These are phyloP conservation scores for Synanthedon tipuliformis DNA, from an alignment of 2,888 invertebrate species.

Conservation along the genomic window DNA sequence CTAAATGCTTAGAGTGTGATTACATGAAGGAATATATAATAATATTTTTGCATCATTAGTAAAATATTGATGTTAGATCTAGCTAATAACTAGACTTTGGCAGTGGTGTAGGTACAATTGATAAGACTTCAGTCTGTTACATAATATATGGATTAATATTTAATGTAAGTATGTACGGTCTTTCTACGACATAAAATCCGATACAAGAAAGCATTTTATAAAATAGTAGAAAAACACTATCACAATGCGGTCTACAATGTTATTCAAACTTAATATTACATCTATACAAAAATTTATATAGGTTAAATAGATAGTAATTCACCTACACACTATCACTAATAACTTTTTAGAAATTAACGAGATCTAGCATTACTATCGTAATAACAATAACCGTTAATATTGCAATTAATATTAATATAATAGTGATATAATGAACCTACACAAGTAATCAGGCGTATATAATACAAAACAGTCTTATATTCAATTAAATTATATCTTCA, in stretches of 20 bases:
- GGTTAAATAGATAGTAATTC: neutral
- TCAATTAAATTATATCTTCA: neutral
- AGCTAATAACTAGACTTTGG: slow-evolving; percentile 35
- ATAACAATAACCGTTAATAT: slow-evolving; percentile 25
- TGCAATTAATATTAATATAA: neutral
- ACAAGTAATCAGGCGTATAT: neutral
- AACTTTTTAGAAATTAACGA: slow-evolving; percentile 18
- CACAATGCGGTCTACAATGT: too few species aligned
- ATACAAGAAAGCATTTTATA: too few species aligned
- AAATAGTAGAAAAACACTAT: too few species aligned
- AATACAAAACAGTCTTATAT: neutral
- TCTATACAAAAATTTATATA: too few species aligned
- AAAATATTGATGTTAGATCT: too few species aligned
- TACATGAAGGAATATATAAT: too few species aligned
- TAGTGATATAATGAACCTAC: neutral
- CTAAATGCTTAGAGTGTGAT: too few species aligned
- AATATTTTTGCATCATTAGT: too few species aligned
- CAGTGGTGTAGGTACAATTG: slow-evolving; percentile 47
- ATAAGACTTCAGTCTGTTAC: slow-evolving; percentile 40
- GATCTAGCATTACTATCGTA: slow-evolving; percentile 58
- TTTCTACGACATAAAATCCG: too few species aligned
- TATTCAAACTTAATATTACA: too few species aligned
- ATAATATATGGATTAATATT: neutral
- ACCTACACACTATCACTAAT: neutral
- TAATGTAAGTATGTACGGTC: too few species aligned